phyloP scores from a whole-genome alignment of 2,797 vertebrate genomes.

The Bovichtus diacanthus region DNA sequence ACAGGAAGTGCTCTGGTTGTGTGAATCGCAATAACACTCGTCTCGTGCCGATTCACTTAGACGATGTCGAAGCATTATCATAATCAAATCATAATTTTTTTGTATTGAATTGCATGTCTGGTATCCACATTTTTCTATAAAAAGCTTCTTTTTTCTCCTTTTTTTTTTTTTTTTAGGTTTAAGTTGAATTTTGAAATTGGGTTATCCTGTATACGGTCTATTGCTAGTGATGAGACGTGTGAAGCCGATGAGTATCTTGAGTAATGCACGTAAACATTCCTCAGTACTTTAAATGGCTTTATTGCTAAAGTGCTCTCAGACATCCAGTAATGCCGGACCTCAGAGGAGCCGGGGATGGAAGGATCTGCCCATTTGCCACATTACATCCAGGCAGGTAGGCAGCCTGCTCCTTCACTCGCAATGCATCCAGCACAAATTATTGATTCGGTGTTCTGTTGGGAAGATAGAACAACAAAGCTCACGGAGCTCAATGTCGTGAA shows the following conservation, averaged over 20 bases:
- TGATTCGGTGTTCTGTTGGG: constrained; percentile 53
- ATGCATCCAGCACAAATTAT: constrained; percentile 47
- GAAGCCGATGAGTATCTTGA: constrained; percentile 30
- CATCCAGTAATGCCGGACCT: constrained; percentile 56
- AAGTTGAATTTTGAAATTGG: neutral
- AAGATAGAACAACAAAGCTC: constrained; percentile 22
- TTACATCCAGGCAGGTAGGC: constrained; percentile 36
- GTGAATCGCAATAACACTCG: constrained; percentile 15
- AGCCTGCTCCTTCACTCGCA: constrained; percentile 39
- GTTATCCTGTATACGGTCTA: neutral
- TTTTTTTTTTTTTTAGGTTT: too few species aligned
- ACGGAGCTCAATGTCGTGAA: constrained; percentile 14
- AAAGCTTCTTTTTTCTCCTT: too few species aligned
- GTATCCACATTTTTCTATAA: neutral
- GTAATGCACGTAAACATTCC: constrained; percentile 61
- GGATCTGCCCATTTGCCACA: constrained; percentile 49
- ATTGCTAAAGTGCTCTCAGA: constrained; percentile 72
- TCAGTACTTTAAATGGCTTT: constrained; percentile 58
- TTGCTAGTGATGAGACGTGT: constrained; percentile 23
- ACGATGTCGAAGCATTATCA: constrained; percentile 23
- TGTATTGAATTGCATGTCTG: constrained; percentile 9
- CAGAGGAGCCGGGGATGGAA: constrained; percentile 47
- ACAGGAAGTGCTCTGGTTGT: neutral
- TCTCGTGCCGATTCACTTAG: constrained; percentile 25
- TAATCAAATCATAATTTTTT: constrained; percentile 37